These are phyloP conservation scores for Mesocricetus auratus DNA, from an alignment of 2,113 vertebrate species.

Conservation along the genomic window DNA sequence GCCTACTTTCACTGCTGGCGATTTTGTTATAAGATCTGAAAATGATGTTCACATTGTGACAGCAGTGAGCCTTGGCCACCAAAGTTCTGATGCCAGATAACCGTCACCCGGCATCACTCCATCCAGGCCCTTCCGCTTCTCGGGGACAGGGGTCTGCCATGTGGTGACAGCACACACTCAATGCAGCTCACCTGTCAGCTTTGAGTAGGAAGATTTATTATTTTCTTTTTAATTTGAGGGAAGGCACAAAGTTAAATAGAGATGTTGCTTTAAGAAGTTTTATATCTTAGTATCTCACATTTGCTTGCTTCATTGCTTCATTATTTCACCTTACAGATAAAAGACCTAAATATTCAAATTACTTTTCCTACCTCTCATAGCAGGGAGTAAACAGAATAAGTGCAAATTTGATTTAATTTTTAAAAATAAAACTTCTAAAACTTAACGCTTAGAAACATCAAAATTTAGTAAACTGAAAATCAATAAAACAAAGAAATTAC, in stretches of 20 bases:
- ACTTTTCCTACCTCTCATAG: slow-evolving; percentile 30
- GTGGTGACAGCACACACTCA: background rate
- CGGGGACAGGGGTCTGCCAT: background rate
- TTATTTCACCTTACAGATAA: slow-evolving; percentile 37
- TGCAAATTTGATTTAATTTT: slow-evolving; percentile 8
- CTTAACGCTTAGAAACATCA: slow-evolving; percentile 2
- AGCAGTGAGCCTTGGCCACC: background rate
- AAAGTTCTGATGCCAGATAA: background rate
- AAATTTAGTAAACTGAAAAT: slow-evolving; percentile 10
- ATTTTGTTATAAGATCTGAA: background rate
- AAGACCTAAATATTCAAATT: background rate
- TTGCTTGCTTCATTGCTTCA: background rate
- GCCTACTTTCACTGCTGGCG: background rate
- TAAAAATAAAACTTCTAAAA: background rate
- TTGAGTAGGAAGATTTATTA: background rate
- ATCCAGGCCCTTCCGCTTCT: background rate
- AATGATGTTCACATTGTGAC: background rate
- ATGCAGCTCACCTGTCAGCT: background rate
- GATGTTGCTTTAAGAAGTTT: background rate
- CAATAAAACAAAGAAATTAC: background rate
- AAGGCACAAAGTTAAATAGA: background rate
- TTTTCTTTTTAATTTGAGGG: background rate
- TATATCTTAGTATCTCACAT: background rate
- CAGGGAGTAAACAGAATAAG: background rate
- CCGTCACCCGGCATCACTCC: background rate